Conservation (phyloP, 2,797 vertebrate genomes). For the Gambelia wislizenii region DNA sequence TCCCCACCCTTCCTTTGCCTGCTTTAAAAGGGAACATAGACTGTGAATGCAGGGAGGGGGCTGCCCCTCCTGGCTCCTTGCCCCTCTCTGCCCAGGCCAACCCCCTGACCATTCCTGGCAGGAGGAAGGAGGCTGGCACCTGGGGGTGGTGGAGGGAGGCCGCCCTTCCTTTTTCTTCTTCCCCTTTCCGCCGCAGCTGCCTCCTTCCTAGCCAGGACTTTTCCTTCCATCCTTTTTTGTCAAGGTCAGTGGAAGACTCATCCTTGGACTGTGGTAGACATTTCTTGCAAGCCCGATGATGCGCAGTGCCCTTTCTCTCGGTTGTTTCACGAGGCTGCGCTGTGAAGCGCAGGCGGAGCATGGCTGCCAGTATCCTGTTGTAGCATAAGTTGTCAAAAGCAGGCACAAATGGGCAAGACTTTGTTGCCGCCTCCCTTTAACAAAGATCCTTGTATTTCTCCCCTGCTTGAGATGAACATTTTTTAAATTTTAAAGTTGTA, state of each 20-base stretch:
- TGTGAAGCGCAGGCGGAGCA: no score
- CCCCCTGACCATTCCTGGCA: not conserved
- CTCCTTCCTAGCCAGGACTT: conserved; percentile 70
- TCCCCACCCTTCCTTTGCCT: conserved; percentile 70
- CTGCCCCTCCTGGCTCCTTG: conserved; percentile 68
- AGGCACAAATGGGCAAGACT: conserved; percentile 57
- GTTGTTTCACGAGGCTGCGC: no score
- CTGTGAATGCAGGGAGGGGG: conserved; percentile 92
- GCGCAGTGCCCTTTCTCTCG: conserved; percentile 81
- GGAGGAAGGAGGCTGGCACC: conserved; percentile 64
- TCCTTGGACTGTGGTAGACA: conserved; percentile 81
- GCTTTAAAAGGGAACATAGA: conserved; percentile 98
- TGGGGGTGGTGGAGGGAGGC: conserved; percentile 82
- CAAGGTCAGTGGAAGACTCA: conserved; percentile 75
- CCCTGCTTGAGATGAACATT: conserved; percentile 85
- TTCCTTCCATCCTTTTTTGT: conserved; percentile 75
- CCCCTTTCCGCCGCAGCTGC: not conserved
- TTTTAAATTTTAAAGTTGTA: conserved; percentile 85
- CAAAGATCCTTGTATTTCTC: conserved; percentile 80
- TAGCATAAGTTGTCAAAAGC: conserved; percentile 79
- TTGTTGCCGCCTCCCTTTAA: conserved; percentile 77
- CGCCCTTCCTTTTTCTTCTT: not conserved
- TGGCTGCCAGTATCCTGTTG: conserved; percentile 78
- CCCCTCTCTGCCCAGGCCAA: conserved; percentile 2
- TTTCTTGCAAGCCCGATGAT: conserved; percentile 80